These are phyloP conservation scores for Sinohyriopsis cumingii DNA, from an alignment of 2,888 invertebrate genomes.

Conservation along the genomic window DNA sequence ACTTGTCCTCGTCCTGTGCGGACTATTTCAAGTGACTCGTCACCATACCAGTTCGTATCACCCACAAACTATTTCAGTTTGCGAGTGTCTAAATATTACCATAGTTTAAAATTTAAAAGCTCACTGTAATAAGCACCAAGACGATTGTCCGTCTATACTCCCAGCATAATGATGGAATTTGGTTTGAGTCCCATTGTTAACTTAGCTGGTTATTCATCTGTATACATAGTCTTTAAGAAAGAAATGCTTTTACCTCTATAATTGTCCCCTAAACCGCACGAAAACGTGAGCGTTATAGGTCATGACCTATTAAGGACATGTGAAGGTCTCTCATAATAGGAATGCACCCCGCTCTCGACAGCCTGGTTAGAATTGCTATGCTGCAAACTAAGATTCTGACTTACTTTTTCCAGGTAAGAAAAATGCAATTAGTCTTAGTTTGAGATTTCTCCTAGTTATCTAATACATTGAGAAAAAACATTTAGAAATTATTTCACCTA, in stretches of 20 bases:
- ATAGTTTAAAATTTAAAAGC: slow-evolving; percentile 20
- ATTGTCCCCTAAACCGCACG: no score
- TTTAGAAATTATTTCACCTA: no score
- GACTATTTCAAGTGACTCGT: slow-evolving; percentile 31
- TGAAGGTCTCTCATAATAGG: no score
- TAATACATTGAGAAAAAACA: no score
- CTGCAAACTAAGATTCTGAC: no score
- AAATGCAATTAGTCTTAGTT: no score
- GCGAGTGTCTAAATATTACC: slow-evolving; percentile 24
- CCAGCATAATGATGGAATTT: slow-evolving; percentile 36
- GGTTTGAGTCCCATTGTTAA: slow-evolving; percentile 28
- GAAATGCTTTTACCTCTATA: slow-evolving; percentile 12
- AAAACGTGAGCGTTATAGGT: no score
- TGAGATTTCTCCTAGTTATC: no score
- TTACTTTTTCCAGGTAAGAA: no score
- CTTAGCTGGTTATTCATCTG: slow-evolving; percentile 22
- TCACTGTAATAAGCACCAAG: slow-evolving; percentile 11
- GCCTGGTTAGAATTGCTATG: no score
- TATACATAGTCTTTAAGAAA: slow-evolving; percentile 25
- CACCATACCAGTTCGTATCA: slow-evolving; percentile 31
- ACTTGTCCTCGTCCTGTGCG: slow-evolving; percentile 25
- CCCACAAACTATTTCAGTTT: slow-evolving; percentile 30
- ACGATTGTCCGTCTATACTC: slow-evolving; percentile 18
- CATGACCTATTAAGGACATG: no score
- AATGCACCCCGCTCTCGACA: no score